Conservation (phyloP, 2,888 invertebrate genomes). For the Salpingus planirostris region DNA sequence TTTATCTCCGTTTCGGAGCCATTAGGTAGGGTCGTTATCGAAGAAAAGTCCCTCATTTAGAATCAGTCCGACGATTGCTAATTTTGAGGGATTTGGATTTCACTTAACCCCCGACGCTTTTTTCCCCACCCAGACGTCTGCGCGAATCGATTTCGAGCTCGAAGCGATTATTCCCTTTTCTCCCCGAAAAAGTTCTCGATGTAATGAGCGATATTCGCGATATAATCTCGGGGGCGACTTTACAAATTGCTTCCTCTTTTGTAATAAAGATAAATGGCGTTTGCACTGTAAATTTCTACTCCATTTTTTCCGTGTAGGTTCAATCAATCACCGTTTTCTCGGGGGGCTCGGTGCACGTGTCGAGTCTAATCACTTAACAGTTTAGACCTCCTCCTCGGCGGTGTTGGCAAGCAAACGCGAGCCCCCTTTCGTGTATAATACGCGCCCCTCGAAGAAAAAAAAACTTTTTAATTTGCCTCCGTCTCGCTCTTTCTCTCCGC, state of each 20-base stretch:
- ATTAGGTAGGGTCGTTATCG: too few species aligned
- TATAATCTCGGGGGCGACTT: slow-evolving; percentile 8
- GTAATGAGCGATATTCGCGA: too few species aligned
- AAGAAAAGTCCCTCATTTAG: too few species aligned
- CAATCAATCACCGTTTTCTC: slow-evolving; percentile 32
- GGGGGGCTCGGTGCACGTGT: slow-evolving; percentile 26
- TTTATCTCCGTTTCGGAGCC: too few species aligned
- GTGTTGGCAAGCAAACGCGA: slow-evolving; percentile 1
- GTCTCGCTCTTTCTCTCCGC: background rate
- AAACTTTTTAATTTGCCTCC: slow-evolving; percentile 10
- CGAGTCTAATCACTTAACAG: slow-evolving; percentile 32
- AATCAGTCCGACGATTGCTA: too few species aligned
- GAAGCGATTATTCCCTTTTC: too few species aligned
- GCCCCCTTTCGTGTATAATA: slow-evolving; percentile 8
- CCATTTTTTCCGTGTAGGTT: slow-evolving; percentile 28
- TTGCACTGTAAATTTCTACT: slow-evolving; percentile 25
- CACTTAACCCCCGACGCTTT: too few species aligned
- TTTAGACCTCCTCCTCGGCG: slow-evolving; percentile 14
- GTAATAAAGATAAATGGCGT: slow-evolving; percentile 30
- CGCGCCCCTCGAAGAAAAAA: slow-evolving; percentile 9
- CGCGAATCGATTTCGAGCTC: too few species aligned
- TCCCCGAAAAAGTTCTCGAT: too few species aligned
- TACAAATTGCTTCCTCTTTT: slow-evolving; percentile 27
- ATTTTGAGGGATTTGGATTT: too few species aligned
- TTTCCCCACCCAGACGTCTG: too few species aligned